A percentile compares a stretch with the other conserved stretches of the same genome.
Evolutionary conservation across 1,140 invertebrate species (phyloP).

Genomic region (Cyclargus thomasi): DNA sequence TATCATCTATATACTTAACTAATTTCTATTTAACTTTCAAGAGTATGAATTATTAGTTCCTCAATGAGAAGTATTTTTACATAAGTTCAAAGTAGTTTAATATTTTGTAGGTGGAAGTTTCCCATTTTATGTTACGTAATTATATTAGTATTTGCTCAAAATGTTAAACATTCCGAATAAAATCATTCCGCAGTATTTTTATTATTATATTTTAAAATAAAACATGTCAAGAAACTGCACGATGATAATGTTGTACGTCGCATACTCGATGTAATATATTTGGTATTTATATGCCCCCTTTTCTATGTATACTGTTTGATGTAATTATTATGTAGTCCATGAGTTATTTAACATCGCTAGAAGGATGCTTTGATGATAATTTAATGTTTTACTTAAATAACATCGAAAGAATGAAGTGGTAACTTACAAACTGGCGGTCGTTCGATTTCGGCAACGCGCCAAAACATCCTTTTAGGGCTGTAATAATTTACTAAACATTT

Average conservation of each 20-base stretch:
- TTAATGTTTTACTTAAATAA: too few relatives aligned
- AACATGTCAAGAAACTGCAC: too few relatives aligned
- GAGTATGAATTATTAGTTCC: not conserved
- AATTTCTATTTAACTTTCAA: not conserved
- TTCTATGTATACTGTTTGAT: not conserved
- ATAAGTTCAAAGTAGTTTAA: slow-evolving; percentile 13
- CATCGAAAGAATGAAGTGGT: too few relatives aligned
- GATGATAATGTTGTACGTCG: not conserved
- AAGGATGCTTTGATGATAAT: too few relatives aligned
- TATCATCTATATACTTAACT: not conserved
- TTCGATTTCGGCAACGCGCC: not conserved
- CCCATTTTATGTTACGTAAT: not conserved
- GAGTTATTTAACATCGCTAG: not conserved
- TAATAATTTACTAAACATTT: not conserved
- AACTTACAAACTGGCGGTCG: not conserved
- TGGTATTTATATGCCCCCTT: not conserved
- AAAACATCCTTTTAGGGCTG: not conserved
- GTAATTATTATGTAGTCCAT: not conserved
- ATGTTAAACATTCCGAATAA: not conserved
- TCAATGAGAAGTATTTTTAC: slow-evolving; percentile 8
- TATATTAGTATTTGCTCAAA: not conserved
- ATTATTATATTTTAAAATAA: too few relatives aligned
- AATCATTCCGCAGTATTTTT: not conserved
- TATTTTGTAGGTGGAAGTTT: not conserved
- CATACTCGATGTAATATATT: not conserved